Percentiles rank a stretch among this genome's conserved stretches.
These are phyloP conservation scores for Vollenhovia emeryi DNA, from an alignment of 1,140 invertebrate genomes.

Conservation along the genomic window DNA sequence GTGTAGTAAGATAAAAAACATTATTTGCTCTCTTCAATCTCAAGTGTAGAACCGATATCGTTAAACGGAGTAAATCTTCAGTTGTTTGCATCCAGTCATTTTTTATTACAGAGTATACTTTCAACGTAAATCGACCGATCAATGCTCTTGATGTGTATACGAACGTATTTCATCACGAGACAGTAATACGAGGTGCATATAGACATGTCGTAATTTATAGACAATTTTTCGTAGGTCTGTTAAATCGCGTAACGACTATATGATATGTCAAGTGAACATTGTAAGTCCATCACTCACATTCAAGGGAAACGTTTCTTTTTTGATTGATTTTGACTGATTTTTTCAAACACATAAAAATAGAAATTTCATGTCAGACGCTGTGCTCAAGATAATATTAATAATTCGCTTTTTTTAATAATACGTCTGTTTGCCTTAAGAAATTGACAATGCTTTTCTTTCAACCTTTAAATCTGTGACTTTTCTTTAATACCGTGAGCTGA, in stretches of 20 bases:
- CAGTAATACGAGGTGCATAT: constrained; percentile 16
- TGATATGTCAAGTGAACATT: not conserved
- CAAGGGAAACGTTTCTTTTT: not conserved
- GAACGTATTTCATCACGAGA: constrained; percentile 24
- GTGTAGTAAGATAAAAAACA: not conserved
- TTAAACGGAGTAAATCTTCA: not conserved
- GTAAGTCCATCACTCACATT: not conserved
- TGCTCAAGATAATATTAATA: not conserved
- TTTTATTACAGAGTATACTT: constrained; percentile 8
- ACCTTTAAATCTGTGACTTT: not conserved
- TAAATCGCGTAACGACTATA: constrained; percentile 15
- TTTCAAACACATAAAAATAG: not conserved
- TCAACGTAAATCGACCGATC: not conserved
- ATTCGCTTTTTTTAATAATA: not conserved
- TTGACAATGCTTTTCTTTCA: not conserved
- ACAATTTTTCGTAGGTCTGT: constrained; percentile 23
- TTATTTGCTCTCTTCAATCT: not conserved
- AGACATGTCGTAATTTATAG: constrained; percentile 21
- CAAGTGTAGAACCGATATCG: not conserved
- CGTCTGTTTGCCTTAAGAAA: not conserved
- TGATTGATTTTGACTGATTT: too few relatives aligned
- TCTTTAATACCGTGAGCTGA: too few relatives aligned
- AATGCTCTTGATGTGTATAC: not conserved
- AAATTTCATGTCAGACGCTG: not conserved
- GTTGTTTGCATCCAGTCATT: not conserved